Conservation (phyloP, 2,888 invertebrate genomes). For the Athripsodes cinereus region DNA sequence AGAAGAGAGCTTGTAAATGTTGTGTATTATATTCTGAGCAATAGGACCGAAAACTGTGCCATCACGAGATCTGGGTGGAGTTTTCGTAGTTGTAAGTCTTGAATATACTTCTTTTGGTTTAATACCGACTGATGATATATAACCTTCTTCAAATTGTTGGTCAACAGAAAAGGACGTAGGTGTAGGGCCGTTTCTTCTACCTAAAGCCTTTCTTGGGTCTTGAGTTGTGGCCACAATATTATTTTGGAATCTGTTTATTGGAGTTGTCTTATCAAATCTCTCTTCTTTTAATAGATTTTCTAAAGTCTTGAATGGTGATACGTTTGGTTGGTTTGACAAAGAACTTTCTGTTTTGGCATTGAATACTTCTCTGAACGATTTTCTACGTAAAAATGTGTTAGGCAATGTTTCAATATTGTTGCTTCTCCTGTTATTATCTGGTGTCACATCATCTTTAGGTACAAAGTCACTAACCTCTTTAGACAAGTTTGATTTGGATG, state of each 20-base stretch:
- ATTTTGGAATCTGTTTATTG: constrained; percentile 19
- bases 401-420: constrained; percentile 24
- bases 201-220: not conserved
- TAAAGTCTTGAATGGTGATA: constrained; percentile 50
- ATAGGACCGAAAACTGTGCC: not conserved
- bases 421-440: constrained; percentile 25
- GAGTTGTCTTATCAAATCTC: constrained; percentile 29
- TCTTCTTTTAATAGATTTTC: constrained; percentile 44
- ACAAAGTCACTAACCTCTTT: constrained; percentile 1
- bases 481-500: constrained; percentile 13
- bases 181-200: not conserved
- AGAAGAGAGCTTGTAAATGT: not conserved
- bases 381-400: constrained; percentile 32
- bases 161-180: not conserved
- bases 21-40: not conserved
- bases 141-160: not conserved
- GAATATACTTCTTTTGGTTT: not conserved
- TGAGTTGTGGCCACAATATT: constrained; percentile 5
- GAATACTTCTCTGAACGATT: constrained; percentile 36
- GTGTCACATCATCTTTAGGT: constrained; percentile 4
- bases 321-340: constrained; percentile 36
- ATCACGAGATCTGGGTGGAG: not conserved
- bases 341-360: constrained; percentile 35
- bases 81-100: not conserved
- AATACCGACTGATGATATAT: not conserved